phyloP scores from a whole-genome alignment of 2,113 vertebrate genomes.

The Sphyrna mokarran region DNA sequence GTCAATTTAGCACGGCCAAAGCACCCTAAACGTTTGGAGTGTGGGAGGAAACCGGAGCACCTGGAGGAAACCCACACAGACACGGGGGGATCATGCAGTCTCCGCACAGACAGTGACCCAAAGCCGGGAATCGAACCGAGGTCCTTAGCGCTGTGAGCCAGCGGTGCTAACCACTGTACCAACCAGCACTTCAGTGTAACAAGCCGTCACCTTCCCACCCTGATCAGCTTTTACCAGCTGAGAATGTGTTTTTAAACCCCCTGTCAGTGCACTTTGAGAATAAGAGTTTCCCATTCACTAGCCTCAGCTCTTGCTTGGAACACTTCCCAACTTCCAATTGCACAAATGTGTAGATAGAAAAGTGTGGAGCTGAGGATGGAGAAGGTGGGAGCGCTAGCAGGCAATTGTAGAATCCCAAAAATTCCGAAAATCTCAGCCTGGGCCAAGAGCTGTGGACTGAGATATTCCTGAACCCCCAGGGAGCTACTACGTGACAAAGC shows the following conservation, averaged over 20 bases:
- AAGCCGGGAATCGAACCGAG: not conserved
- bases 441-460: not conserved
- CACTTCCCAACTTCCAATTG: not conserved
- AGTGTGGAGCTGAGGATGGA: not conserved
- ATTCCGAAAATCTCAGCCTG: not conserved
- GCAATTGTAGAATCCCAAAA: too few species aligned
- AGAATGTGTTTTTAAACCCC: not conserved
- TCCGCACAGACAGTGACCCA: too few species aligned
- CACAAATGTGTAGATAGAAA: not conserved
- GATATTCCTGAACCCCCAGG: not conserved
- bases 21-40: too few species aligned
- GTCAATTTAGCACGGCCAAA: too few species aligned
- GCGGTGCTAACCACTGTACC: too few species aligned
- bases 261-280: not conserved
- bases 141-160: too few species aligned
- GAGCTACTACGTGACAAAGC: not conserved
- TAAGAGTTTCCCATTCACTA: not conserved
- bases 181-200: not conserved
- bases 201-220: not conserved
- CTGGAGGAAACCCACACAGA: too few species aligned
- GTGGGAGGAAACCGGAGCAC: too few species aligned
- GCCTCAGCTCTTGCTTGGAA: not conserved
- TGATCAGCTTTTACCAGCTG: not conserved
- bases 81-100: too few species aligned
- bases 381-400: too few species aligned